Evolutionary conservation across 53 echinoderm and acorn worm genomes (phyloP).

Genomic region (Apostichopus leukothele): DNA sequence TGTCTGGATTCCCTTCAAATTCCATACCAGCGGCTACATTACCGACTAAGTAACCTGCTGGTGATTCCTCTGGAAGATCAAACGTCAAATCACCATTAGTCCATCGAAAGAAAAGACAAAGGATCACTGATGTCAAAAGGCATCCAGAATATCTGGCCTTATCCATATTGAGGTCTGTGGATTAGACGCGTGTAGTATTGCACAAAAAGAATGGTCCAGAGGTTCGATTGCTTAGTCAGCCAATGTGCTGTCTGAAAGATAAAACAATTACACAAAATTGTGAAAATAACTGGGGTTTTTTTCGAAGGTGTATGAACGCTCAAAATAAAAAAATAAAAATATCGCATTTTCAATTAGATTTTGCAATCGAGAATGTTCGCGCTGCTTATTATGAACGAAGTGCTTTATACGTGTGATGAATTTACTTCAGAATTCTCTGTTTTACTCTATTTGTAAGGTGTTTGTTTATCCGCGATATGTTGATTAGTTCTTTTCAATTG

Average conservation of each 20-base stretch:
- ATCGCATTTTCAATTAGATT: no score
- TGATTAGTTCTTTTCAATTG: no score
- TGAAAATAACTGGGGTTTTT: no score
- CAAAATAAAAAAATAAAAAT: no score
- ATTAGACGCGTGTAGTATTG: background rate
- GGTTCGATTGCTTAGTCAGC: background rate
- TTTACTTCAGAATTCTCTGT: no score
- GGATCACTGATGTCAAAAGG: background rate
- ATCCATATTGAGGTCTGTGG: background rate
- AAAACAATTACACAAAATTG: background rate
- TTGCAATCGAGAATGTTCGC: no score
- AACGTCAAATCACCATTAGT: constrained; percentile 65
- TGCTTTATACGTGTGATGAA: no score
- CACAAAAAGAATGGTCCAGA: background rate
- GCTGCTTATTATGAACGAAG: no score
- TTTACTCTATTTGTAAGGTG: no score
- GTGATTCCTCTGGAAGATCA: constrained; percentile 71
- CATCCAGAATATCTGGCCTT: background rate
- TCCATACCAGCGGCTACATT: constrained; percentile 67
- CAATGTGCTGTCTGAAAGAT: background rate
- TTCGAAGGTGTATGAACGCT: no score
- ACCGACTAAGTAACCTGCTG: constrained; percentile 60
- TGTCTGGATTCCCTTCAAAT: constrained; percentile 50
- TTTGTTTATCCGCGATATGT: no score
- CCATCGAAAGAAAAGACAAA: background rate